A percentile compares a stretch with the other conserved stretches of the same genome.
Evolutionary conservation across 2,888 invertebrate species (phyloP).

Genomic region (Phaonia tiefii): DNA sequence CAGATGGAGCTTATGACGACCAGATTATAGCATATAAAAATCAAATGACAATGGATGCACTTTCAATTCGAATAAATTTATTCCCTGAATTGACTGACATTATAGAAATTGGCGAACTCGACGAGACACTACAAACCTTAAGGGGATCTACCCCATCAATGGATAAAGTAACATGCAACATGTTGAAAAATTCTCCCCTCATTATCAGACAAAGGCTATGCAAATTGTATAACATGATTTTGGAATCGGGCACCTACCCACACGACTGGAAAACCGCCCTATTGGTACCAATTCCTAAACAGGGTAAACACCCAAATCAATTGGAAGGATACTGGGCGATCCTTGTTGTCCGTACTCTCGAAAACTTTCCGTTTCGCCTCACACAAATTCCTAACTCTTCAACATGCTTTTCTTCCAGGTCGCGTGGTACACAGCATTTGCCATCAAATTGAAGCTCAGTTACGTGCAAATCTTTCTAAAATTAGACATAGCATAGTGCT

Average conservation of each 20-base stretch:
- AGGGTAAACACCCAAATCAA: conserved; percentile 24
- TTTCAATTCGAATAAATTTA: background rate
- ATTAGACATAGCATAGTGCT: conserved; percentile 23
- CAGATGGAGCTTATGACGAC: conserved; percentile 1
- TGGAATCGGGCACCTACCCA: conserved; percentile 29
- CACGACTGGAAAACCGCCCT: conserved; percentile 40
- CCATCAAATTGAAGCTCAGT: conserved; percentile 12
- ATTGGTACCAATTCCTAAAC: conserved; percentile 37
- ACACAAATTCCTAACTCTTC: background rate
- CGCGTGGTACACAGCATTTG: conserved; percentile 17
- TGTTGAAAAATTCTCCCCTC: conserved; percentile 6
- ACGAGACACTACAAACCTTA: background rate
- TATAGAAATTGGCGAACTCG: background rate
- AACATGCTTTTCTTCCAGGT: conserved; percentile 44
- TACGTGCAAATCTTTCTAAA: background rate
- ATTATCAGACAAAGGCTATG: background rate
- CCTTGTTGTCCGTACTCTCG: conserved; percentile 33
- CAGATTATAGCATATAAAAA: background rate
- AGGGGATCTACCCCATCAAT: conserved; percentile 21
- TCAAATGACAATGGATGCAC: background rate
- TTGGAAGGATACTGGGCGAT: conserved; percentile 32
- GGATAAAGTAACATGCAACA: conserved; percentile 29
- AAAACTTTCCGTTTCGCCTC: conserved; percentile 24
- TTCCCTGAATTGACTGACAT: background rate
- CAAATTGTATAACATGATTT: conserved; percentile 28